Base-by-base conservation (phyloP, 1,140 invertebrate genomes). In the Diabrotica undecimpunctata region DNA sequence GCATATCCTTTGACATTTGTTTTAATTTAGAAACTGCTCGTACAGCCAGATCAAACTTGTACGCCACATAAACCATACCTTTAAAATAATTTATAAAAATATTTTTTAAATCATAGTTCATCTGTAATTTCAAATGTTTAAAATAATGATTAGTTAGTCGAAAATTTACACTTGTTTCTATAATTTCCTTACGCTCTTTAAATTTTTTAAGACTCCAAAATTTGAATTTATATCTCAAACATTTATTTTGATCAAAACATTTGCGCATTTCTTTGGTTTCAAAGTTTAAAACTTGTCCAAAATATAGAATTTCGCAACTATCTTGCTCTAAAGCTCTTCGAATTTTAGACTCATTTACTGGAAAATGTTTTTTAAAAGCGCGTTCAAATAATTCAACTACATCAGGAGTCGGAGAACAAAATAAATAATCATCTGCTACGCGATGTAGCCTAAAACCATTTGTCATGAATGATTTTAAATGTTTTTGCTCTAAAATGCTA, bases 361-460 rank as follows among this genome's bases (percentile, higher is more conserved):
- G 39, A 38, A 63, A 58, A 14, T 53, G 6, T 11, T 25, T n/a
- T 46, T 35, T 39, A 11, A 54, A 39, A 0, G 10, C 13, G 7
- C 10, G 6, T 36, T 13, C 50, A 58, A 67, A 67, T 11, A 12
- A 35, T 4, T 60, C 12, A 5, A 65, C 53, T 50, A 61, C 41
- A 9, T 54, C 6, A 5, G 5, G 12, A 7, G 56, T 13, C 5
- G 39, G 11, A 10, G 66, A 65, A 25, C 62, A 64, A 11, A 65
- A 65, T 12, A 67, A 60, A 59, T 65, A 67, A 50, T 67, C 66
- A 60, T 67, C 66, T 13, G 65, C 66, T 4, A 53, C 50, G 6
- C 66, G 41, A 52, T 67, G 62, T 7, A 67, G 8, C 12, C 64
- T 64, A 51, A 10, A 37, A 36, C 41, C 53, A 6, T 7, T 8